Conservation (phyloP, 1,140 invertebrate species). For the Agraylea sexmaculata region DNA sequence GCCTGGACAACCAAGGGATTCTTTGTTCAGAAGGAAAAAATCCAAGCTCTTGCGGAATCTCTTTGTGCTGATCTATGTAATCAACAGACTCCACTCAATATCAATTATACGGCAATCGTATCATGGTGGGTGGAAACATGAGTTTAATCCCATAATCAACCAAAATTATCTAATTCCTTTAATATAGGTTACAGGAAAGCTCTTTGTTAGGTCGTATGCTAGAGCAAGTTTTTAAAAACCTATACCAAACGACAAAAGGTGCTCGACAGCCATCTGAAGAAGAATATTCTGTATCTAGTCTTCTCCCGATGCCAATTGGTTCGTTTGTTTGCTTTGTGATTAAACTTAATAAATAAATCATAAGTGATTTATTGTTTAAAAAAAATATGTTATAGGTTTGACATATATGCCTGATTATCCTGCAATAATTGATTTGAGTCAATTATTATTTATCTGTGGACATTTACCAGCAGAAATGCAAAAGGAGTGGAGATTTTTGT, state of each 20-base stretch:
- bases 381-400: conserved; percentile 40
- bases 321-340: conserved; percentile 10
- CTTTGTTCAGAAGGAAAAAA: conserved; percentile 35
- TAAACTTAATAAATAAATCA: conserved; percentile 4
- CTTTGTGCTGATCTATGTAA: conserved; percentile 26
- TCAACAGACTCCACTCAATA: conserved; percentile 11
- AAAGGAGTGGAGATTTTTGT: conserved; percentile 69
- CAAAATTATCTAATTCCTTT: neutral
- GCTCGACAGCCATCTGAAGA: conserved; percentile 28
- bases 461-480: conserved; percentile 59
- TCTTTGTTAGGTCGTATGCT: conserved; percentile 34
- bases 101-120: conserved; percentile 10
- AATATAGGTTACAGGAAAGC: conserved; percentile 29
- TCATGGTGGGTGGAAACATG: conserved; percentile 4
- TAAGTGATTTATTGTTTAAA: neutral
- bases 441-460: conserved; percentile 65
- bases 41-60: conserved; percentile 40
- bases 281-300: conserved; percentile 22
- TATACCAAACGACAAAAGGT: conserved; percentile 36
- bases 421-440: conserved; percentile 61
- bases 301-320: conserved; percentile 32
- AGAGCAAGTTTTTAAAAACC: conserved; percentile 39
- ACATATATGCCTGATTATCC: conserved; percentile 62
- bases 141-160: conserved; percentile 1
- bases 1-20: conserved; percentile 43